Evolutionary conservation across 2,888 invertebrate genomes (phyloP).

Genomic region (Stenodema calcarata): DNA sequence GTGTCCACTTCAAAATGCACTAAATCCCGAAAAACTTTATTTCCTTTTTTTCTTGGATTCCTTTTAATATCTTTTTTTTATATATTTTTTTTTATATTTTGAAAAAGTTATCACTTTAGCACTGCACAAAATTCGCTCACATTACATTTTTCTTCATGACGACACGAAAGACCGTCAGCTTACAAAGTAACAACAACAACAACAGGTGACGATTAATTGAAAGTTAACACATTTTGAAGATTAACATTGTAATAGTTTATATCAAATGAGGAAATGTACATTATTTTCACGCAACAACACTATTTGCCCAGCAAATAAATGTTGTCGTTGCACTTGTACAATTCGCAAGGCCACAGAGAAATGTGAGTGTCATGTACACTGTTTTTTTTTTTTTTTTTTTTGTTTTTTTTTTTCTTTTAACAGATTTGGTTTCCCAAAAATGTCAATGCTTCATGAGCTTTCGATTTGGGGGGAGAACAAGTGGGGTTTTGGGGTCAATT

Average conservation of each 20-base stretch:
- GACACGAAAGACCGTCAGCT: background rate
- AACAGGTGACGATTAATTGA: slow-evolving; percentile 22
- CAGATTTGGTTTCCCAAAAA: background rate
- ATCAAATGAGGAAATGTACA: slow-evolving; percentile 41
- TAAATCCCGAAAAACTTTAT: slow-evolving; percentile 16
- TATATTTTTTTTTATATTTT: slow-evolving; percentile 38
- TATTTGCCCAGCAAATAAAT: slow-evolving; percentile 53
- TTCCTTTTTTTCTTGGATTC: slow-evolving; percentile 13
- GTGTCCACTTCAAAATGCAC: slow-evolving; percentile 41
- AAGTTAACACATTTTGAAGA: slow-evolving; percentile 18
- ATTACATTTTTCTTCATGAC: slow-evolving; percentile 44
- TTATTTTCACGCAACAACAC: slow-evolving; percentile 24
- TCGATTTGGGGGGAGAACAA: background rate
- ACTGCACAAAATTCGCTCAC: slow-evolving; percentile 41
- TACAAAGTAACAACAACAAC: slow-evolving; percentile 37
- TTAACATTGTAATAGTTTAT: slow-evolving; percentile 8
- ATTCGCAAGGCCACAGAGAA: slow-evolving; percentile 52
- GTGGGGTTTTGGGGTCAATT: background rate
- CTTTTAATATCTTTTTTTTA: background rate
- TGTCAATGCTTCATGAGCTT: background rate
- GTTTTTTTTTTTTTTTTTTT: no score
- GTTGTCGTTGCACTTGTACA: slow-evolving; percentile 43
- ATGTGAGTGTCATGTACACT: slow-evolving; percentile 42
- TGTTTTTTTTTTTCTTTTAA: background rate
- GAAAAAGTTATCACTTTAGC: slow-evolving; percentile 48